Base-by-base conservation (phyloP, 1,140 invertebrate genomes). In the Coptotermes formosanus region DNA sequence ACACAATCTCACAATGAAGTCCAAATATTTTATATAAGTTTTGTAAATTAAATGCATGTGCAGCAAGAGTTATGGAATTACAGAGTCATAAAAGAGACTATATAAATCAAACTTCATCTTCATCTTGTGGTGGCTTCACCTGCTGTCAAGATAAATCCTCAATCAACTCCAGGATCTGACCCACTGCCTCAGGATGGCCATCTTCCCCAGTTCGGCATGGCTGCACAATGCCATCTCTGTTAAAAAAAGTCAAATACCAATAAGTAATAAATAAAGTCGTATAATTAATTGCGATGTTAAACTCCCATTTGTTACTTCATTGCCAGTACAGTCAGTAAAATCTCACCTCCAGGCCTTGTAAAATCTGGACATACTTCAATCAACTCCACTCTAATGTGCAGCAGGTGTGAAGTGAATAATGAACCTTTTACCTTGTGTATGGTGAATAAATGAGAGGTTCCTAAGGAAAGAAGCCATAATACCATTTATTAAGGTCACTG, bases 131-230 rank as follows among this genome's bases (percentile, higher is more conserved):
- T 30, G 43, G 59, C 52, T 75, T 55, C 8, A 81, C 21, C 45
- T 86, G 86, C n/a, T 85, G 86, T 32, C 44, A 45, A 48, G 88
- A 87, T 83, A 89, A 82, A 84, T 89, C 87, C 85, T 93, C 91
- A 88, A 96, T 94, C 82, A 99, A 90, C 91, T 99, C 94, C 1
- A 99, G 91, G 52, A 99, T 95, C 90, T 99, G 98, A 85, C 96
- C 95, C 25, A 99, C 92, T 0, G 97, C 94, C 87, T 95, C 92
- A n/a, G 98, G 98, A 87, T 95, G 95, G 0, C 99, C 99, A 92
- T 99, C 98, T 59, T 95, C 93, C 6, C 97, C 98, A 25, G 99
- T 94, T 81, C 94, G 93, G 89, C 97, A 98, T 19, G 99, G 98
- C 90, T 96, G 95, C 52, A 99, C 95, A 0, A 98, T 90, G 21